Base-by-base conservation (phyloP, 2,888 invertebrate species). In the Aspidiotus rigidus region DNA sequence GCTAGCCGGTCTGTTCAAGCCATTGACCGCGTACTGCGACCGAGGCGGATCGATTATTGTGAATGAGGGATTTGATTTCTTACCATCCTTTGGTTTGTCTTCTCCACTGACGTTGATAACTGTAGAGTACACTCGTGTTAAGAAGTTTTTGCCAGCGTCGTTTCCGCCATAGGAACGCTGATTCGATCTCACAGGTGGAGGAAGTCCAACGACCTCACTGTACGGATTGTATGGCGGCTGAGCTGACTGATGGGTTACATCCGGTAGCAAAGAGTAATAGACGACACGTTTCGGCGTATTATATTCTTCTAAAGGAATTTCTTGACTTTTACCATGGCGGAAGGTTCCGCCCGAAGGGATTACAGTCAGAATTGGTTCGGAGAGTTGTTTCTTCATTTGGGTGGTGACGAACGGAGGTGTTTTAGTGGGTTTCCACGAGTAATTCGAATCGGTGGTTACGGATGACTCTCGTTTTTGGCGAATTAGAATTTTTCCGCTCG, bases 371-470 rank as follows among this genome's bases (percentile, higher is more conserved):
- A 69, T 17, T 0, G 69, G 69, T 16, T 63, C 62, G n/a, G 56
- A 39, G 17, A n/a, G n/a, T 57, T 56, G 57, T 49, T 62, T 61
- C 40, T 62, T 44, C 3, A 11, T 28, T 56, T 69, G 62, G 39
- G 62, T 6, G 5, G 69, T 69, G 40, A 69, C 56, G 49, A 69
- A 69, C 16, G 53, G 56, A n/a, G 69, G 69, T 11, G 42, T 62
- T 16, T 53, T 55, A 8, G 62, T 44, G 2, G 62, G n/a, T 44
- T 62, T 69, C 69, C 69, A 69, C 49, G 62, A 15, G 57, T 55
- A 69, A 11, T 62, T 44, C 2, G 49, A 11, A 13, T 49, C 49
- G 49, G 11, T 49, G 49, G 56, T 15, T 7, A 1, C 13, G 7
- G 62, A 2, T 17, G 39, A 5, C 40, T 69, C 15, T 13, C 69